A percentile compares a stretch with the other conserved stretches of the same genome.
phyloP scores from a whole-genome alignment of 2,113 vertebrate genomes.

The Pituophis catenifer region DNA sequence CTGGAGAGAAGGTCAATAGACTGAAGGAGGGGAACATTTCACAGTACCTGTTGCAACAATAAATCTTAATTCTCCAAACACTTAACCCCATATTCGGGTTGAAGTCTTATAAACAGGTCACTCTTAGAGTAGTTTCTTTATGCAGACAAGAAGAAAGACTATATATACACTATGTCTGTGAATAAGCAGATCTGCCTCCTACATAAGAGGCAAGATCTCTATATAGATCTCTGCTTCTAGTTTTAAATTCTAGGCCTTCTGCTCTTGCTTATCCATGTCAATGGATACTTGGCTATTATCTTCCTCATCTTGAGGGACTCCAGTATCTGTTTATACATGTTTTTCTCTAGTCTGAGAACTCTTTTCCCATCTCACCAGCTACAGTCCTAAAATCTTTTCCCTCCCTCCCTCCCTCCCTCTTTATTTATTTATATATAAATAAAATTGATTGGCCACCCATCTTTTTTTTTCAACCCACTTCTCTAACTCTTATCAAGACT shows the following conservation, averaged over 20 bases:
- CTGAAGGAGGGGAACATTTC: background rate
- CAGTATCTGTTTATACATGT: background rate
- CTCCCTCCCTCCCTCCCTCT: too few relatives aligned
- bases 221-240: background rate
- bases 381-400: background rate
- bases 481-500: background rate
- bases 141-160: background rate
- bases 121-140: background rate
- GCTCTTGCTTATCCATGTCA: background rate
- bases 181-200: background rate
- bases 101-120: background rate
- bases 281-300: background rate
- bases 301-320: background rate
- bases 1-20: background rate
- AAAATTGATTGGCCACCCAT: background rate
- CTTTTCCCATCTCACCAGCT: background rate
- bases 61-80: background rate
- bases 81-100: background rate
- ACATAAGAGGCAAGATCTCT: background rate
- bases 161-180: background rate
- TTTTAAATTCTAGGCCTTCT: background rate
- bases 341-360: background rate
- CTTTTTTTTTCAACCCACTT: background rate
- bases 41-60: background rate
- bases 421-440: too few relatives aligned